Conservation (phyloP, 2,797 vertebrate genomes). For the Dendrocincla tyrannina region DNA sequence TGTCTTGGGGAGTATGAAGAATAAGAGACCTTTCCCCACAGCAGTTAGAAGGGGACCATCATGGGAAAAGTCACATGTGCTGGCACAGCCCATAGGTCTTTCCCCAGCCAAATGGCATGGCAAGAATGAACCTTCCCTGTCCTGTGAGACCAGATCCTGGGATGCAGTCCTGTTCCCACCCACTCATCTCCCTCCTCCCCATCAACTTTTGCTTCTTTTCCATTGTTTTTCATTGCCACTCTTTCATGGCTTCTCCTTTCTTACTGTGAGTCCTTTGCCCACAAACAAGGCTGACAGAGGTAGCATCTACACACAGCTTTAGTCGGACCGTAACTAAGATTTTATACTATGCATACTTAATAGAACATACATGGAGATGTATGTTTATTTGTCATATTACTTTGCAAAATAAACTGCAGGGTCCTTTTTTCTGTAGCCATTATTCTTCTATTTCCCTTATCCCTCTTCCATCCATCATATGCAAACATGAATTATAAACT, state of each 20-base stretch:
- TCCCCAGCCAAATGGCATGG: accelerated
- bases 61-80: neutral
- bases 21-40: neutral
- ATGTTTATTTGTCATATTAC: neutral
- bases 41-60: accelerated
- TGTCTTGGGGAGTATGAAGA: neutral
- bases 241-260: neutral
- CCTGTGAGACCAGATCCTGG: neutral
- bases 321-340: neutral
- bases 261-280: neutral
- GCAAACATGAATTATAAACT: neutral
- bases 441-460: neutral
- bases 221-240: neutral
- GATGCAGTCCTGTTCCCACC: neutral
- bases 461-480: neutral
- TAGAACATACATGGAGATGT: neutral
- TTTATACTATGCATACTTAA: neutral
- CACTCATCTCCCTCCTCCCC: neutral
- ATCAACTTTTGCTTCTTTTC: neutral
- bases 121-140: neutral
- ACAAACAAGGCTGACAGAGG: neutral
- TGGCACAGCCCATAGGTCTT: accelerated
- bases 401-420: neutral
- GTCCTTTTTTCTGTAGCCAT: neutral
- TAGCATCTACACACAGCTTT: neutral